These are phyloP conservation scores for Colaptes auratus DNA, from an alignment of 2,113 vertebrate species.

Conservation along the genomic window DNA sequence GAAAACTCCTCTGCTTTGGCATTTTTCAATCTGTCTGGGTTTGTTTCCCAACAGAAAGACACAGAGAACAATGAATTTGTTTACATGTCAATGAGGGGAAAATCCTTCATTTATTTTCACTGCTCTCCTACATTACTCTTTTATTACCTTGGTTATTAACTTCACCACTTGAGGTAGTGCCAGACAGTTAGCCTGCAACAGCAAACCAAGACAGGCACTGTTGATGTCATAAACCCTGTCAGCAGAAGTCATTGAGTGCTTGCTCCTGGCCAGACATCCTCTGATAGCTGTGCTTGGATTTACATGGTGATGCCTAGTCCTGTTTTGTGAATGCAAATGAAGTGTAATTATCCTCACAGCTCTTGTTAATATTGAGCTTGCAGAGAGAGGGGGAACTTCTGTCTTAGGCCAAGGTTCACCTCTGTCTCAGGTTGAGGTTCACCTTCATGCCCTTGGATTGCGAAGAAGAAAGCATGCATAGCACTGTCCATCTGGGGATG, in stretches of 20 bases:
- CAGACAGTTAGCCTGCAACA: background rate
- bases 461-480: background rate
- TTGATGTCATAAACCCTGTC: background rate
- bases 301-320: background rate
- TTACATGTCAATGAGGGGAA: slow-evolving; percentile 5
- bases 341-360: background rate
- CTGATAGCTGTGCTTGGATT: background rate
- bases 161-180: background rate
- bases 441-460: background rate
- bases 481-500: background rate
- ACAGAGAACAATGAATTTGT: background rate
- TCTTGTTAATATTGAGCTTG: background rate
- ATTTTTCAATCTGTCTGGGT: slow-evolving; percentile 40
- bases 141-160: background rate
- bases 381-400: background rate
- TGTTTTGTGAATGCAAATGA: background rate
- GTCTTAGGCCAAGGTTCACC: background rate
- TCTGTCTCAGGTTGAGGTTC: background rate
- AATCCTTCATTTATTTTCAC: background rate
- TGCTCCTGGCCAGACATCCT: background rate
- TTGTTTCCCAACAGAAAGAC: slow-evolving; percentile 37
- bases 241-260: background rate
- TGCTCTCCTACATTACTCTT: background rate
- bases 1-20: slow-evolving; percentile 34
- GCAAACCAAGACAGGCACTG: background rate